phyloP scores from a whole-genome alignment of 2,113 vertebrate species.

The Cyphomyrus discorhynchus region DNA sequence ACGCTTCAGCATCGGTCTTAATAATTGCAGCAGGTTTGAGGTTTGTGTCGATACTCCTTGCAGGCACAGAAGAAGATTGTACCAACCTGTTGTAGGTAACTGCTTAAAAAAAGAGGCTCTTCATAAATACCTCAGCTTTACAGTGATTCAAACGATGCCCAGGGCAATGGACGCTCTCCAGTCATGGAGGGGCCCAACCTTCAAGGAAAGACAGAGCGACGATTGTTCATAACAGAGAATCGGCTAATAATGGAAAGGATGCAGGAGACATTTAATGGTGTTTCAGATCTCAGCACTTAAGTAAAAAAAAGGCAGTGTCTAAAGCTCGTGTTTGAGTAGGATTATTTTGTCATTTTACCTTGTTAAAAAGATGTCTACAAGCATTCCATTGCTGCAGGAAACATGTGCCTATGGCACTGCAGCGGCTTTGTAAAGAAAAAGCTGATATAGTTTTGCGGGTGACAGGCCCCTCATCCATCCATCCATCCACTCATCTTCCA shows the following conservation, averaged over 20 bases:
- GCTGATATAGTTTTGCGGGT: neutral
- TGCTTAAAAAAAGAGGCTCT: neutral
- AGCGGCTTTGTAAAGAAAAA: neutral
- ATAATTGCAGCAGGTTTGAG: neutral
- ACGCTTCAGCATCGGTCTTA: neutral
- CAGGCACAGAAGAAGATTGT: slow-evolving; percentile 6
- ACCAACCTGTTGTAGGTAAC: neutral
- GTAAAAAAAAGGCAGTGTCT: neutral
- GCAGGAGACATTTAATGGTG: neutral
- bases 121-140: slow-evolving; percentile 17
- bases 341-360: neutral
- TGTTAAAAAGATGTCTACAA: neutral
- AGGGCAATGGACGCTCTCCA: slow-evolving; percentile 14
- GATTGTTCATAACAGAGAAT: neutral
- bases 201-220: neutral
- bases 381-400: neutral
- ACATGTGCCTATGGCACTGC: neutral
- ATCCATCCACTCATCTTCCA: neutral
- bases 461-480: neutral
- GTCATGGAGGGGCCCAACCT: neutral
- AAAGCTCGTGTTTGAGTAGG: neutral
- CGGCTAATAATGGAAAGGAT: neutral
- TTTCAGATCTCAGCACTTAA: neutral
- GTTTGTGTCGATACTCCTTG: slow-evolving; percentile 9
- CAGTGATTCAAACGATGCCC: slow-evolving; percentile 11